Base-by-base conservation (phyloP, 2,888 invertebrate species). In the Mylabris sibirica region DNA sequence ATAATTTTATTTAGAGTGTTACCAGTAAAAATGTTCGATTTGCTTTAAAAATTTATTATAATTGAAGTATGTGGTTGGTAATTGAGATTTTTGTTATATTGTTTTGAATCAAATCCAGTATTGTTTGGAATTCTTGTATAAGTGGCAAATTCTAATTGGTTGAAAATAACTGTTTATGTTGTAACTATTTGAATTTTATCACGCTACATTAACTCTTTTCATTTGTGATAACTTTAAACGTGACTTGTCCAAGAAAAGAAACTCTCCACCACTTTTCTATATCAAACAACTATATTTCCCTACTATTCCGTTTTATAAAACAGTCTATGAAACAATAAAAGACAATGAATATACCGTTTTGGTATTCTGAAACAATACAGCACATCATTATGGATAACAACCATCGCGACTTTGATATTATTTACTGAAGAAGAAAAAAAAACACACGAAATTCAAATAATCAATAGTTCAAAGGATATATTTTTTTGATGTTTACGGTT, bases 1-100 rank as follows among this genome's bases (percentile, higher is more conserved):
- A n/a, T 57, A 57, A 57, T 57, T 57, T 57, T 57, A 26, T 57
- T 57, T 57, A 57, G 38, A 38, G 17, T 44, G 24, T 57, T 57
- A 5, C 26, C 14, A 5, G 24, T 24, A 26, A 24, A 26, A 57
- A 14, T 14, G 14, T 24, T 57, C 6, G 26, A 24, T 14, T 57
- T 12, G 22, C 11, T 53, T 11, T 57, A 9, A 4, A 5, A 24
- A 57, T 57, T 24, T 57, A 26, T 57, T 26, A 26, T 24, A 57
- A 57, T 57, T 6, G 22, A 20, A 53, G 11, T 49, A 49, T 49
- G 17, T 49, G 17, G 6, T 49, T 8, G 53, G 8, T 22, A 53
- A 17, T 49, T 20, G 1, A 20, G 17, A 44, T 44, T 6, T 44
- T 44, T 44, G 17, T n/a, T 17, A n/a, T n/a, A n/a, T n/a, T n/a